These are phyloP conservation scores for Gobionotothen gibberifrons DNA, from an alignment of 2,797 vertebrate species.

Conservation along the genomic window DNA sequence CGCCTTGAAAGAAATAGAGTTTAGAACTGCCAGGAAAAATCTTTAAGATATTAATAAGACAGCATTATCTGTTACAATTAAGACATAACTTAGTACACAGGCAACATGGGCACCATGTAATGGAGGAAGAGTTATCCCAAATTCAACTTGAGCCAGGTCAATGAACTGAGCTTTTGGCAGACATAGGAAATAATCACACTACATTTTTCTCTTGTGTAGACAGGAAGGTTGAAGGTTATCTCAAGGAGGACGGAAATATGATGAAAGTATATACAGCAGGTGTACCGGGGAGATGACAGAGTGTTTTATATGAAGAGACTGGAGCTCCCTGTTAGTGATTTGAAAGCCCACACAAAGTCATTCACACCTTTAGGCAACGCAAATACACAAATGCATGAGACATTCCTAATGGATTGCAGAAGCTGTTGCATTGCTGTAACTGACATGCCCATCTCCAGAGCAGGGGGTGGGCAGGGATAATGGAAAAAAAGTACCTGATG, in stretches of 20 bases:
- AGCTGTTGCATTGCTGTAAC: constrained; percentile 30
- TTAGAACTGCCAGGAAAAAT: constrained; percentile 9
- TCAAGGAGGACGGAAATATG: constrained; percentile 20
- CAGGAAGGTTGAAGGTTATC: constrained; percentile 15
- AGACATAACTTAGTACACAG: not conserved
- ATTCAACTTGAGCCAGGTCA: constrained; percentile 34
- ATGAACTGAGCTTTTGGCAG: constrained; percentile 37
- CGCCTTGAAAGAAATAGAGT: constrained; percentile 18
- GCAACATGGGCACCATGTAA: not conserved
- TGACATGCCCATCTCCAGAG: constrained; percentile 26
- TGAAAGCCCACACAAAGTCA: constrained; percentile 55
- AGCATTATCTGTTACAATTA: constrained; percentile 10
- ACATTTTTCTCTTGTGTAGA: constrained; percentile 29
- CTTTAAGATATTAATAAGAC: constrained; percentile 6
- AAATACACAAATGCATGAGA: constrained; percentile 22
- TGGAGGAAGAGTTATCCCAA: constrained; percentile 34
- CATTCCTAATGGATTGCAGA: constrained; percentile 21
- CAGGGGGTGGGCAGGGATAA: constrained; percentile 22
- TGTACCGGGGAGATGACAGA: not conserved
- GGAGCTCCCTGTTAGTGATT: constrained; percentile 24
- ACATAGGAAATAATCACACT: constrained; percentile 26
- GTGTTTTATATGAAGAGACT: constrained; percentile 25
- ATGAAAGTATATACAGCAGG: constrained; percentile 20
- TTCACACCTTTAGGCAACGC: constrained; percentile 38
- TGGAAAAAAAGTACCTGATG: constrained; percentile 17